Evolutionary conservation across 2,113 vertebrate species (phyloP), one percentile per base, ranked within the genome.

Genomic region (Nerophis lumbriciformis): DNA sequence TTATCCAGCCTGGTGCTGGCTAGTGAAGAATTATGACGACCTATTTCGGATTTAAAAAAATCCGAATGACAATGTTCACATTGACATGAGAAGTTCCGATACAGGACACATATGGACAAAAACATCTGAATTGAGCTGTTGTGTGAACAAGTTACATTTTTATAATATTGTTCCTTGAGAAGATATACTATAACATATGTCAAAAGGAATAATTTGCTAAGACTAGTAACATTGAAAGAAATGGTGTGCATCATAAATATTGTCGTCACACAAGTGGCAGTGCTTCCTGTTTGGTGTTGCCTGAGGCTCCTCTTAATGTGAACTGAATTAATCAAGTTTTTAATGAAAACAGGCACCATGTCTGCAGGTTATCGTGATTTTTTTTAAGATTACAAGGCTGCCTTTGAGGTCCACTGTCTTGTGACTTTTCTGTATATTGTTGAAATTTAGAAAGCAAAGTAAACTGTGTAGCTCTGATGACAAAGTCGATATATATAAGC

Each of bases 391-490:
- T 53, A 14, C 2, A 55, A 14, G 15, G 16, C 12, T 38, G 0
- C 69, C 28, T 78, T 72, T 73, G 16, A 65, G 68, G 53, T 13
- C 49, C 39, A n/a, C 10, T 53, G 21, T 1, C 21, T 44, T n/a
- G n/a, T 62, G 55, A 44, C 44, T 15, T 19, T 36, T 9, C 63
- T 53, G 59, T 36, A 70, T 48, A 48, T 79, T 13, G 57, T 68
- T 15, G 14, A 13, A 61, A 55, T 59, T 5, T 48, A 48, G 8
- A 63, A 65, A 61, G 59, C 37, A 73, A 59, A 7, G 39, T 59
- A 80, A 66, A 70, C 80, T 73, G 66, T 76, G 71, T 80, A 78
- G 21, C 66, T 64, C 69, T 64, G 1, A 35, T 50, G 48, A 50
- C 14, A 50, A 6, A 50, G 48, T 13, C 6, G 15, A 9, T 51